phyloP scores from a whole-genome alignment of 2,113 vertebrate species.

The Pseudorhombus dupliciocellatus region DNA sequence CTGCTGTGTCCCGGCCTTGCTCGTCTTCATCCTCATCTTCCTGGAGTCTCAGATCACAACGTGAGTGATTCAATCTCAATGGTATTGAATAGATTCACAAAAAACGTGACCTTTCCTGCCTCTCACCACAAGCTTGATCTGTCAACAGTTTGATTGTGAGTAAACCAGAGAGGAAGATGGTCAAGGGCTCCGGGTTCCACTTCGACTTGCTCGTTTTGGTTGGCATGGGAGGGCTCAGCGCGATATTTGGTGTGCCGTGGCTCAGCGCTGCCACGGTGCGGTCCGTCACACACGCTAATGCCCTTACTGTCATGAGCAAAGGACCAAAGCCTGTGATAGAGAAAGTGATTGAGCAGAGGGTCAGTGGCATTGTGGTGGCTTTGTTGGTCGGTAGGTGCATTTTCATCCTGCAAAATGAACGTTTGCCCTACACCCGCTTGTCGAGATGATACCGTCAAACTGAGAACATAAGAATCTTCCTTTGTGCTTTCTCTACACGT shows the following conservation, averaged over 20 bases:
- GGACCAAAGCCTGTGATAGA: constrained; percentile 82
- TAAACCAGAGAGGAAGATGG: constrained; percentile 93
- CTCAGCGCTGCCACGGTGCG: constrained; percentile 95
- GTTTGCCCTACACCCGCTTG: neutral
- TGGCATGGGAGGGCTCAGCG: constrained; percentile 88
- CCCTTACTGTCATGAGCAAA: constrained; percentile 93
- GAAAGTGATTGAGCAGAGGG: constrained; percentile 91
- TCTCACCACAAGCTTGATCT: neutral
- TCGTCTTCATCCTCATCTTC: constrained; percentile 98
- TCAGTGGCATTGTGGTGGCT: constrained; percentile 91
- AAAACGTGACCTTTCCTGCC: neutral
- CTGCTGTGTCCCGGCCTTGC: constrained; percentile 85
- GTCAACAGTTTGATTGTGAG: constrained; percentile 88
- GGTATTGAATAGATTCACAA: neutral
- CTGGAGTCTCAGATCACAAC: constrained; percentile 98
- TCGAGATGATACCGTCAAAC: neutral
- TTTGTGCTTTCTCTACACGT: neutral
- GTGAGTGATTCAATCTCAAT: constrained; percentile 76
- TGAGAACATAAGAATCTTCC: neutral
- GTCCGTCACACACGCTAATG: constrained; percentile 93
- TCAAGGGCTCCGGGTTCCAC: constrained; percentile 96
- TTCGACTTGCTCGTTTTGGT: constrained; percentile 93
- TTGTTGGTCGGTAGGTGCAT: constrained; percentile 89
- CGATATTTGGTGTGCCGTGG: constrained; percentile 96
- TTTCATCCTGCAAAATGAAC: neutral